Evolutionary conservation across 2,797 vertebrate species (phyloP), one percentile per base, ranked within the genome.

Genomic region (Melopsittacus undulatus): DNA sequence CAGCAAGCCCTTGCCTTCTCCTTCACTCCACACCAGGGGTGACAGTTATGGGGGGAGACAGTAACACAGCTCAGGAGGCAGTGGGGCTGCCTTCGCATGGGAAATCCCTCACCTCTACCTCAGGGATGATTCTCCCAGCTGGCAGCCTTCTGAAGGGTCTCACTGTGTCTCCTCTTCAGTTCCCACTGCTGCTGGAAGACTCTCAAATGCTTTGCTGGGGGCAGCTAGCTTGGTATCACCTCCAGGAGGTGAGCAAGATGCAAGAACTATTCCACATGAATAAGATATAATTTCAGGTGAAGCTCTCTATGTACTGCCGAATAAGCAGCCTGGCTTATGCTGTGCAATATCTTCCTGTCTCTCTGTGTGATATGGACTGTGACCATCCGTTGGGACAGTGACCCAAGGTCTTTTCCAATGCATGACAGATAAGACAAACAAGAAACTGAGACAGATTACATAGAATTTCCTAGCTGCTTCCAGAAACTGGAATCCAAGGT

Each of bases 1-100:
- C 30, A 70, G 26, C 1, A 4, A 57, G 66, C 18, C n/a, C 30
- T 61, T 76, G 40, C 9, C 45, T 56, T 49, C 11, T 49, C 12
- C 40, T 86, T 24, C 4, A 4, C 42, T 66, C 70, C 4, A 5
- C 34, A n/a, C n/a, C 26, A 42, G 40, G n/a, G 15, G 5, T 10
- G 26, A 68, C 29, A 22, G 17, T 49, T 36, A 14, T 0, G 2
- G 18, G 22, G 29, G 8, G 36, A 62, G 12, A 46, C 19, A 27
- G 27, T 5, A 40, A 36, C 15, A n/a, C 14, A 20, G 29, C 2
- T 20, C 0, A 0, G 30, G 49, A 38, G 54, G 43, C n/a, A 73
- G 27, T 0, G 0, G 36, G n/a, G 13, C 38, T 73, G 23, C 27
- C 36, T 77, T 51, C 11, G 26, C 34, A 20, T 18, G 36, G 8